Evolutionary conservation across 2,888 invertebrate genomes (phyloP).

Genomic region (Byasa hedistus): DNA sequence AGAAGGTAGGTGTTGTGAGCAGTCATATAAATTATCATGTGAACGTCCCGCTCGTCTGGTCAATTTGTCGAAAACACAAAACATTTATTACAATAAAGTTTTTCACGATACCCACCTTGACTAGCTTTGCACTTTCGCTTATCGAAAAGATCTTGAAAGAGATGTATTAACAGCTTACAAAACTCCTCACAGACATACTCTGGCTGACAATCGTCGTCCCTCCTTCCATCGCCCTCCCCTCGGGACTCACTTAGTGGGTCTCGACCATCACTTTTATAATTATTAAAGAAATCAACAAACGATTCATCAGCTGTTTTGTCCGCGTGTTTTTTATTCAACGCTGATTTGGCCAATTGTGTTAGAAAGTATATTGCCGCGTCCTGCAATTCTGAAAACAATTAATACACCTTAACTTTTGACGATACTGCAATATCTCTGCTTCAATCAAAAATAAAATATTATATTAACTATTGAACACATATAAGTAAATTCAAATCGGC

Average conservation of each 20-base stretch:
- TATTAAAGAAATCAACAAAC: slow-evolving; percentile 52
- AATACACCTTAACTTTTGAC: too few relatives aligned
- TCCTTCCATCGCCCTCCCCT: slow-evolving; percentile 44
- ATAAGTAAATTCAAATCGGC: background rate
- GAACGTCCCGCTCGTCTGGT: too few relatives aligned
- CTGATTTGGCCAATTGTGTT: slow-evolving; percentile 55
- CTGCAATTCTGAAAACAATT: slow-evolving; percentile 59
- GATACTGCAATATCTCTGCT: background rate
- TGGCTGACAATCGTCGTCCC: slow-evolving; percentile 57
- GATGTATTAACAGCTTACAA: slow-evolving; percentile 54
- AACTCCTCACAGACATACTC: slow-evolving; percentile 63
- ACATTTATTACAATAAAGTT: background rate
- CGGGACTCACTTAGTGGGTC: slow-evolving; percentile 33
- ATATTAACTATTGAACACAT: too few relatives aligned
- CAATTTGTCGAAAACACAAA: too few relatives aligned
- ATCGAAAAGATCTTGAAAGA: slow-evolving; percentile 54
- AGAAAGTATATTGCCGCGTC: slow-evolving; percentile 59
- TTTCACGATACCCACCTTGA: slow-evolving; percentile 47
- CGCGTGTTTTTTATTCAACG: slow-evolving; percentile 44
- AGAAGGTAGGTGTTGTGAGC: too few relatives aligned
- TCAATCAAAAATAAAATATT: background rate
- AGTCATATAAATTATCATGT: too few relatives aligned
- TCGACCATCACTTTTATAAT: slow-evolving; percentile 45
- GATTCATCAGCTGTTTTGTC: slow-evolving; percentile 49
- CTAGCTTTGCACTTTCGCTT: slow-evolving; percentile 48